These are phyloP conservation scores for Ctenosaura bakeri DNA, from an alignment of 2,797 vertebrate species.

Conservation along the genomic window DNA sequence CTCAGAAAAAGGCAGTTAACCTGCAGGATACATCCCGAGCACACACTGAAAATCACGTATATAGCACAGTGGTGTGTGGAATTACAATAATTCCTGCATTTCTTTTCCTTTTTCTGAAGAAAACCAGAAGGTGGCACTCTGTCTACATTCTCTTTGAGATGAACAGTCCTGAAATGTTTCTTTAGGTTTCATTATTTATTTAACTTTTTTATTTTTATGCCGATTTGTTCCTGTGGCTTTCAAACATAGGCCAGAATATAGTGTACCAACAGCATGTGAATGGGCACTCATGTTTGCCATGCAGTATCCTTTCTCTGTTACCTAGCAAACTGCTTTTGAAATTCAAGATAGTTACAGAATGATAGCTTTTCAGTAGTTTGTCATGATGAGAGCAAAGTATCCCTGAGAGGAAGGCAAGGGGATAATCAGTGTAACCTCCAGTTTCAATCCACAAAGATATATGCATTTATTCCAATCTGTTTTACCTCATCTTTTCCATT, in stretches of 20 bases:
- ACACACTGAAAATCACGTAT: accelerated
- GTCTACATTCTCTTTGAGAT: not conserved
- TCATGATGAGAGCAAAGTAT: not conserved
- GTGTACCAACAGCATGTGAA: not conserved
- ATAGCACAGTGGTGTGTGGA: not conserved
- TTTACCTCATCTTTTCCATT: not conserved
- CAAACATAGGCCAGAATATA: not conserved
- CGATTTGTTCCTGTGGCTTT: not conserved
- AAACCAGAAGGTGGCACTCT: slow-evolving; percentile 33
- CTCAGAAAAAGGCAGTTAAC: not conserved
- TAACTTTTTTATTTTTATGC: not conserved
- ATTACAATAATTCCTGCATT: not conserved
- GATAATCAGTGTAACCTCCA: too few relatives aligned
- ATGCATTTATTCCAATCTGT: not conserved
- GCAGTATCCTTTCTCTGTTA: not conserved
- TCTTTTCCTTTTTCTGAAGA: not conserved
- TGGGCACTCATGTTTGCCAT: not conserved
- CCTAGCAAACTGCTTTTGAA: not conserved
- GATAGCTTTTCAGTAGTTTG: not conserved
- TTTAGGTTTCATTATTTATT: not conserved
- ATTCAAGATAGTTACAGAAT: not conserved
- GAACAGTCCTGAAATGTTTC: not conserved
- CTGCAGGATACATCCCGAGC: not conserved
- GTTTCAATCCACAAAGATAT: not conserved
- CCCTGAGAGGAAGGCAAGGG: too few relatives aligned